Evolutionary conservation across 1,140 invertebrate genomes (phyloP), one percentile per base, ranked within the genome.

Genomic region (Brachionus rubens): DNA sequence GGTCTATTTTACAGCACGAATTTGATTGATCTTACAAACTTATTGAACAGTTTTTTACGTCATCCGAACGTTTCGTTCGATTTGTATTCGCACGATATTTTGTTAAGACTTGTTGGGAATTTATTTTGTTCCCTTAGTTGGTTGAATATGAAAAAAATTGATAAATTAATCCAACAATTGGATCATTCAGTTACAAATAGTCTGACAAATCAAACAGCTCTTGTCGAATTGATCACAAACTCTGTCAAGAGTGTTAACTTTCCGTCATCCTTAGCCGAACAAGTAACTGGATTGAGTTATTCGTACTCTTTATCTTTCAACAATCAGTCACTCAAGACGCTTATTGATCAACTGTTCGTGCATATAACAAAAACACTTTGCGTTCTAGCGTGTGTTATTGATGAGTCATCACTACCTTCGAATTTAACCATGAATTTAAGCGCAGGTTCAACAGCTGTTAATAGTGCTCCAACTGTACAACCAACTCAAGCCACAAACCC

Each of bases 311-410:
- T 78, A 12, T 79, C 80, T 14, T 77, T 85, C 10, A 77, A 78
- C 62, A 81, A 84, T 78, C 77, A 81, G 41, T 80, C 86, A 50
- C 79, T 86, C 26, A 84, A 82, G 41, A 80, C 82, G 33, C 79
- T 85, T 41, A 84, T 87, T 48, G 90, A 91, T 78, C 83, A 88
- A 40, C 86, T 91, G 16, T 82, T 92, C 7, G 86, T 83, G 40
- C 90, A 92, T 77, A 85, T 90, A 0, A 80, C 90, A 40, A 88
- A 90, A 81, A 81, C 92, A 43, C 80, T 92, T 24, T 91, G 91
- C 80, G 88, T 91, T 48, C 89, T 90, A 80, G 87, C 89, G 19
- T 90, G 91, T 81, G 87, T 92, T 48, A 87, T 92, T 52, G 90
- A 92, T 79, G 90, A 92, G 70, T 84, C 88, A 50, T 77, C 78